phyloP scores from a whole-genome alignment of 2,797 vertebrate species.

The Pachyuromys duprasi region DNA sequence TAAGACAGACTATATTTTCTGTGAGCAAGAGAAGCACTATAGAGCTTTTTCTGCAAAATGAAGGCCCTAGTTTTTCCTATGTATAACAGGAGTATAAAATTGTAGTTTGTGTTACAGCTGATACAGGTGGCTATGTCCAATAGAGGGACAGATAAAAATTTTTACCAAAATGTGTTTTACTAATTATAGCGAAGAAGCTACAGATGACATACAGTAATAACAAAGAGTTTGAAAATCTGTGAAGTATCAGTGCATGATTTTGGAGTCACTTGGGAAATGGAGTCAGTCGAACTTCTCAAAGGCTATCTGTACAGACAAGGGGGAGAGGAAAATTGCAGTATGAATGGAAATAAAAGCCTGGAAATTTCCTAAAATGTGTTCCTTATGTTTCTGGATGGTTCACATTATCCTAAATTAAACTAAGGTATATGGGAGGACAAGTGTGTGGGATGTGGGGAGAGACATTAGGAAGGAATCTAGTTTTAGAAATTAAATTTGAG shows the following conservation, averaged over 20 bases:
- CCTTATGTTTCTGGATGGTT: background rate
- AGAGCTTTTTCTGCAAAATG: background rate
- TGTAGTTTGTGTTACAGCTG: background rate
- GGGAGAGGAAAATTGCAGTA: background rate
- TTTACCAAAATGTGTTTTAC: background rate
- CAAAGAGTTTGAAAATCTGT: background rate
- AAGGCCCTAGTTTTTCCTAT: background rate
- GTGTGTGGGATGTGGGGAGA: background rate
- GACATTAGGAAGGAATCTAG: background rate
- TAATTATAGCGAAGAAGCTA: background rate
- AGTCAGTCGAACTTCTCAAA: background rate
- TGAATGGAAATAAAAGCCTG: background rate
- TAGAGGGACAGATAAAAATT: background rate
- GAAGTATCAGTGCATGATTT: background rate
- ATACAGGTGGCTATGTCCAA: background rate
- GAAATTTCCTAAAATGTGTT: background rate
- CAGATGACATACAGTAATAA: background rate
- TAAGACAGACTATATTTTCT: background rate
- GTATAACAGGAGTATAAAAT: background rate
- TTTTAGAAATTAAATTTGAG: background rate
- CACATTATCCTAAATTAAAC: background rate
- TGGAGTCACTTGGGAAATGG: background rate
- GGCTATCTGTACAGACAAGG: background rate
- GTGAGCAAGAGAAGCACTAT: background rate
- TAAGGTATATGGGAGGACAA: background rate